Evolutionary conservation across 2,113 vertebrate species (phyloP).

Genomic region (Odontesthes bonariensis): DNA sequence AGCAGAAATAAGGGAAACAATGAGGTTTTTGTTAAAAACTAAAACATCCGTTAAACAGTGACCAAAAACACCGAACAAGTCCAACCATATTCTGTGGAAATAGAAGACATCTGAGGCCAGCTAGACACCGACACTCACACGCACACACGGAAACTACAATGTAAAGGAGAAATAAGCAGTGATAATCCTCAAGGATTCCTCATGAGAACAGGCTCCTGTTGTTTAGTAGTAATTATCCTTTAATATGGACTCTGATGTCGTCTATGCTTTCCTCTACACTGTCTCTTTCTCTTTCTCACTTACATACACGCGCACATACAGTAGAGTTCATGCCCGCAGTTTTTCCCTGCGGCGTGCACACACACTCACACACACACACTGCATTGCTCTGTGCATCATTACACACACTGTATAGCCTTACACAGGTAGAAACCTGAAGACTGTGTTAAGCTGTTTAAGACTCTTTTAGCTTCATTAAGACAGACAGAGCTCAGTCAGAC

Average conservation of each 20-base stretch:
- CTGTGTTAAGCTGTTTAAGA: constrained; percentile 85
- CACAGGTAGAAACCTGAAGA: constrained; percentile 85
- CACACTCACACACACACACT: constrained; percentile 41
- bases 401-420: constrained; percentile 85
- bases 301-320: constrained; percentile 24
- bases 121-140: neutral
- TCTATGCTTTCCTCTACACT: constrained; percentile 53
- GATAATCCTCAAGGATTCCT: constrained; percentile 72
- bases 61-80: neutral
- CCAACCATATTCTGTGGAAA: neutral
- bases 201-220: constrained; percentile 79
- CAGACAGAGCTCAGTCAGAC: constrained; percentile 76
- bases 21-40: neutral
- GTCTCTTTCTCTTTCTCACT: constrained; percentile 3
- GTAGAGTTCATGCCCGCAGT: constrained; percentile 43
- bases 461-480: constrained; percentile 86
- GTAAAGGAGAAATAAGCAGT: constrained; percentile 67
- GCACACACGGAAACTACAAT: constrained; percentile 31
- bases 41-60: neutral
- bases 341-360: constrained; percentile 8
- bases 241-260: constrained; percentile 84
- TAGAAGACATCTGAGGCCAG: neutral
- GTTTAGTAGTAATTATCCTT: constrained; percentile 84
- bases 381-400: constrained; percentile 78
- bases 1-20: neutral